phyloP scores from a whole-genome alignment of 2,797 vertebrate species.

The Sciurus vulgaris region DNA sequence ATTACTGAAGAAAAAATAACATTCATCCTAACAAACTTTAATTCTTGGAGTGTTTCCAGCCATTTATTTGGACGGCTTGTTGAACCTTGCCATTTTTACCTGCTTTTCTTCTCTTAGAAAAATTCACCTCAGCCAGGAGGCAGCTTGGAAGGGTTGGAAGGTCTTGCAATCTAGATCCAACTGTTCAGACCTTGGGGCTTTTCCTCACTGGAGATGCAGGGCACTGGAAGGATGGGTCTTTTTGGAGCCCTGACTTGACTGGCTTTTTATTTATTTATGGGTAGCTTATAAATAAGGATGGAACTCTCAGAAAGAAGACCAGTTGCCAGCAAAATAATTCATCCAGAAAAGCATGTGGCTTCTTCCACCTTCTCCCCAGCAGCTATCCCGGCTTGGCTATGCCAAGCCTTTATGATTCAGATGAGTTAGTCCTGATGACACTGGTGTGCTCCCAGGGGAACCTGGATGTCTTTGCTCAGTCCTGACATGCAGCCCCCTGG shows the following conservation, averaged over 20 bases:
- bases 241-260: slow-evolving; percentile 74
- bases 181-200: slow-evolving; percentile 63
- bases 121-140: slow-evolving; percentile 36
- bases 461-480: slow-evolving; percentile 6
- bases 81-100: slow-evolving; percentile 53
- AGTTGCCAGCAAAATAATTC: not conserved
- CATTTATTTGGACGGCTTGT: slow-evolving; percentile 62
- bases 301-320: slow-evolving; percentile 65
- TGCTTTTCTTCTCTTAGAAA: slow-evolving; percentile 49
- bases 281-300: slow-evolving; percentile 42
- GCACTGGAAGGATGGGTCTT: slow-evolving; percentile 62
- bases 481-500: not conserved
- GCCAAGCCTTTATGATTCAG: not conserved
- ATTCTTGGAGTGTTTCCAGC: not conserved
- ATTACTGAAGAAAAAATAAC: slow-evolving; percentile 40
- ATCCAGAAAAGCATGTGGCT: not conserved
- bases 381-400: not conserved
- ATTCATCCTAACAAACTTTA: not conserved
- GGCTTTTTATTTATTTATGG: slow-evolving; percentile 79
- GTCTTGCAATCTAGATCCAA: slow-evolving; percentile 46
- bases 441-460: not conserved
- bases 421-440: not conserved
- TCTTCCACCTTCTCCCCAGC: not conserved
- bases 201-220: slow-evolving; percentile 66
- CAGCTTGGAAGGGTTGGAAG: not conserved